Conservation (phyloP, 2,113 vertebrate species). For the Ceyx margarethae region DNA sequence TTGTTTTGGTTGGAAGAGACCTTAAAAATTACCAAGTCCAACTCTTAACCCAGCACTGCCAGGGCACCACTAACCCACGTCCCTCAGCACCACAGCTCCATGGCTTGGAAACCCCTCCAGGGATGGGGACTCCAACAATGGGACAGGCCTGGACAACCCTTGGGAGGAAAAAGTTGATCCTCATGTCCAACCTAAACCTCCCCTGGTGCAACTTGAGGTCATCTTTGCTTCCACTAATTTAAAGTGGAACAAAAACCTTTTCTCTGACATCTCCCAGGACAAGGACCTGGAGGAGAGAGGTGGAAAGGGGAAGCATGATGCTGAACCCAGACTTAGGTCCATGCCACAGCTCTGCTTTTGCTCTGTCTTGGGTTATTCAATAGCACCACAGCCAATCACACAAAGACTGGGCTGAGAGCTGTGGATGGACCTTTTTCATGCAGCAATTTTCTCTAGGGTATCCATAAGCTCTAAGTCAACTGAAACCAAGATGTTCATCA, state of each 20-base stretch:
- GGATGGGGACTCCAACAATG: background rate
- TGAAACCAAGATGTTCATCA: background rate
- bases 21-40: background rate
- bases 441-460: background rate
- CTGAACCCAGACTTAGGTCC: background rate
- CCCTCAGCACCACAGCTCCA: background rate
- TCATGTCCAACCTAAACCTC: background rate
- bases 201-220: background rate
- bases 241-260: background rate
- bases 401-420: background rate
- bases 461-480: background rate
- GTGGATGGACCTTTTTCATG: background rate
- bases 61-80: background rate
- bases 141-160: background rate
- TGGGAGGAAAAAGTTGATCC: background rate
- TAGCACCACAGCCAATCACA: background rate
- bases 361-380: background rate
- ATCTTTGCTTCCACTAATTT: no score
- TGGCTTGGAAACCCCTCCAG: background rate
- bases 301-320: background rate
- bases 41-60: background rate
- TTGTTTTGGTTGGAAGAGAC: background rate
- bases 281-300: background rate
- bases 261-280: background rate
- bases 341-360: background rate